phyloP scores from a whole-genome alignment of 2,888 invertebrate species.

The Didymodactylos carnosus region DNA sequence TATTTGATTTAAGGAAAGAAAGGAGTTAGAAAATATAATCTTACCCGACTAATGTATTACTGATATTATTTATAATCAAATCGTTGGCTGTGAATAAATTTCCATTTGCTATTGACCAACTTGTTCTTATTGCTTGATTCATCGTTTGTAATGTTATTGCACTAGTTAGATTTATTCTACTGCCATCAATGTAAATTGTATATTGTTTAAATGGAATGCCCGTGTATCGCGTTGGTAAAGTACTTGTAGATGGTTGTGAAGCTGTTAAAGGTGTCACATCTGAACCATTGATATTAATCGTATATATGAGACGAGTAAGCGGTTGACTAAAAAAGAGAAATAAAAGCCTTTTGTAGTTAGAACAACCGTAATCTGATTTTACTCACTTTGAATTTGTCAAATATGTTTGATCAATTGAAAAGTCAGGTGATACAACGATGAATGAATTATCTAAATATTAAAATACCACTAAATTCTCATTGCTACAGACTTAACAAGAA shows the following conservation, averaged over 20 bases:
- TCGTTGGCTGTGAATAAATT: not conserved
- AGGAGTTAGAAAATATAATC: too few relatives aligned
- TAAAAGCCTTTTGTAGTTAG: not conserved
- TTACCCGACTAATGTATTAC: not conserved
- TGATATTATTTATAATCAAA: not conserved
- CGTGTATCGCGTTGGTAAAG: not conserved
- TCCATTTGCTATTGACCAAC: not conserved
- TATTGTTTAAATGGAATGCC: not conserved
- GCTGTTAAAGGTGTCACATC: not conserved
- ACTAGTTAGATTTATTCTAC: not conserved
- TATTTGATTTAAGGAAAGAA: too few relatives aligned
- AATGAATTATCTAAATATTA: not conserved
- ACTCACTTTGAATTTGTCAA: not conserved
- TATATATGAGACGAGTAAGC: not conserved
- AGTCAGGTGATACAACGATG: not conserved
- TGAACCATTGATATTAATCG: not conserved
- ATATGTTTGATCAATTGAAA: not conserved
- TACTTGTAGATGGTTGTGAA: not conserved
- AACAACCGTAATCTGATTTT: too few relatives aligned
- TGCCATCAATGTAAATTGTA: not conserved
- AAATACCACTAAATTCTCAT: too few relatives aligned
- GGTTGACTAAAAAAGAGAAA: not conserved
- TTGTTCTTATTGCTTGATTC: not conserved
- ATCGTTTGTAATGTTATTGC: not conserved
- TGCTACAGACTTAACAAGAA: too few relatives aligned